Evolutionary conservation across 2,888 invertebrate species (phyloP), one percentile per base, ranked within the genome.

Genomic region (Cheilosia vulpina): DNA sequence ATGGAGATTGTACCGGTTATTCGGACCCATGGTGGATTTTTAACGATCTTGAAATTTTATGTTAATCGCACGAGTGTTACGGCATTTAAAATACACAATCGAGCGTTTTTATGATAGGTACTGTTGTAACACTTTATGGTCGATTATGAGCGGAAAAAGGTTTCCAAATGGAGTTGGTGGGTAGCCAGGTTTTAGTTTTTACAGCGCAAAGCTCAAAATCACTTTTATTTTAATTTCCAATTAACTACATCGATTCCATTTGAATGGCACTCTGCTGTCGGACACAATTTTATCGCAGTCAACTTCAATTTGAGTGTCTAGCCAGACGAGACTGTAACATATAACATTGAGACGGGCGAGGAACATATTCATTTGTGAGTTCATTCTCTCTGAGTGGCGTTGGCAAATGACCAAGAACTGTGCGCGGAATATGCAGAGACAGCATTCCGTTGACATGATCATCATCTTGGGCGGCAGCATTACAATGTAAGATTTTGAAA

Each of bases 11-110:
- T 34, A 72, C 69, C 60, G 41, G 60, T 52, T 45, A 19, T 47
- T 52, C 21, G 4, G 21, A 24, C 27, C 24, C 1, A 1, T 47
- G 47, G 7, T 11, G 19, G 19, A 9, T 31, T 55, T 45, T 65
- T 57, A 38, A 75, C 57, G 65, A 75, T 57, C 57, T 24, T 47
- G 19, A 19, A 75, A 75, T 66, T 75, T 75, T 65, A 75, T 75
- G 45, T 34, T 55, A 65, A 75, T 57, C 21, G 31, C 9, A 9
- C 31, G 38, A 41, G 15, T 34, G 34, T 52, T 62, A 43, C 31
- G 53, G 45, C 43, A 60, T 55, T 69, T 45, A 19, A 38, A 63
- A 55, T 55, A 65, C 24, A 17, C n/a, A 24, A 47, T 57, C 57
- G 38, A 60, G 11, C 34, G 24, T 38, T 58, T 78, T 78, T 34